Evolutionary conservation across 1,140 invertebrate genomes (phyloP).

Genomic region (Cydia pomonella): DNA sequence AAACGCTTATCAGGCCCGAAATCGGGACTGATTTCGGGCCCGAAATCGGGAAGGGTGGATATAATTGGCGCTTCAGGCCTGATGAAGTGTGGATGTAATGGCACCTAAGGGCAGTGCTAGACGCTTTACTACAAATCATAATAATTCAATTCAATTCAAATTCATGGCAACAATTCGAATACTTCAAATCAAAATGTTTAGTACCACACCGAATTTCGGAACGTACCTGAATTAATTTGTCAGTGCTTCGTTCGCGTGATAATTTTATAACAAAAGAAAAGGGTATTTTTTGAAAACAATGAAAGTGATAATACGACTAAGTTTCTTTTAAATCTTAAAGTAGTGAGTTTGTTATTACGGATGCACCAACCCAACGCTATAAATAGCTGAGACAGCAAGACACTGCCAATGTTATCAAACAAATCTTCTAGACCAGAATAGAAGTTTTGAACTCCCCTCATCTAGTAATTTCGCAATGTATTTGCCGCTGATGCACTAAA

Average conservation of each 20-base stretch:
- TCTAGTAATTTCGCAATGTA: neutral
- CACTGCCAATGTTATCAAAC: slow-evolving; percentile 35
- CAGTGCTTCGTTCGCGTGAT: slow-evolving; percentile 26
- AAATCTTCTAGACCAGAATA: slow-evolving; percentile 30
- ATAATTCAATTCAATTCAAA: too few species aligned
- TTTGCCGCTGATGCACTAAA: slow-evolving; percentile 16
- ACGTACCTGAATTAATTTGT: slow-evolving; percentile 12
- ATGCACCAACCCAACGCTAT: slow-evolving; percentile 20
- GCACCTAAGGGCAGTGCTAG: too few species aligned
- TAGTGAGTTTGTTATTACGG: neutral
- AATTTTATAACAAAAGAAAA: slow-evolving; percentile 24
- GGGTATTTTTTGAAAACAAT: slow-evolving; percentile 3
- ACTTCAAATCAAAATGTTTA: neutral
- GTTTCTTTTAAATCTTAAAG: neutral
- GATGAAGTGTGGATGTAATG: too few species aligned
- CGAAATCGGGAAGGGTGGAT: too few species aligned
- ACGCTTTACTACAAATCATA: too few species aligned
- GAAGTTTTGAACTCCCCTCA: slow-evolving; percentile 24
- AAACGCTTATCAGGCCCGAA: too few species aligned
- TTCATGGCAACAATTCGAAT: neutral
- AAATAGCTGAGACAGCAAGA: neutral
- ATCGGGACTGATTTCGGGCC: too few species aligned
- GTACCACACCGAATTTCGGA: neutral
- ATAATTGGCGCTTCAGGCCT: too few species aligned
- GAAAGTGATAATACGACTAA: neutral